Evolutionary conservation across 2,797 vertebrate species (phyloP), one percentile per base, ranked within the genome.

Genomic region (Sternarchorhynchus goeldii): DNA sequence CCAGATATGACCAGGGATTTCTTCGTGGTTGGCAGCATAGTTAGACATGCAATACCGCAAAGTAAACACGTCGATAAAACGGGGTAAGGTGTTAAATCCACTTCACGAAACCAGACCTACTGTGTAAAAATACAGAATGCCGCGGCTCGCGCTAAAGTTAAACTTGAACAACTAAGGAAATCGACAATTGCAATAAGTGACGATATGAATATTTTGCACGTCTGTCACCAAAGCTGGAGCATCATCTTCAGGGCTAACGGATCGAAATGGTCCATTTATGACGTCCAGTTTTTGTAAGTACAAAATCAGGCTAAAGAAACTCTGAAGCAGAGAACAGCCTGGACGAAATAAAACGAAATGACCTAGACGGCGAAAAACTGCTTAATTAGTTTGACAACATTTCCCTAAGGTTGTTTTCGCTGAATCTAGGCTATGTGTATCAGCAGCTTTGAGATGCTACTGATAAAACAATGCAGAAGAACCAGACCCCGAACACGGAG

Each of bases 381-480:
- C 16, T 53, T 50, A 8, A 62, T 63, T 34, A n/a, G 12, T 55
- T 29, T 55, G 36, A 50, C 67, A 69, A 55, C 50, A 69, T 69
- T 32, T 53, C 31, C 67, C 45, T 29, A 25, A 29, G 65, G 41
- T 69, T 69, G 66, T 32, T 70, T 32, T 70, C 25, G 6, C 18
- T 70, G 29, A 12, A 50, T 50, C 10, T 69, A 55, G 67, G 25
- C 67, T n/a, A 69, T 21, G 39, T 4, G 39, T 41, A 41, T 4
- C 39, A 41, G 39, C 39, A 41, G 32, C 65, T 25, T 67, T 67
- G 36, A 45, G 21, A 68, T 14, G 25, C 67, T 56, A 6, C 50
- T 14, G 67, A 17, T 56, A n/a, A 32, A 34, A 8, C 8, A 32
- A 25, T 20, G 63, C 32, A 14, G 12, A 50, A 50, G 10, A 50